phyloP scores from a whole-genome alignment of 2,797 vertebrate genomes.

The Gouania willdenowi region DNA sequence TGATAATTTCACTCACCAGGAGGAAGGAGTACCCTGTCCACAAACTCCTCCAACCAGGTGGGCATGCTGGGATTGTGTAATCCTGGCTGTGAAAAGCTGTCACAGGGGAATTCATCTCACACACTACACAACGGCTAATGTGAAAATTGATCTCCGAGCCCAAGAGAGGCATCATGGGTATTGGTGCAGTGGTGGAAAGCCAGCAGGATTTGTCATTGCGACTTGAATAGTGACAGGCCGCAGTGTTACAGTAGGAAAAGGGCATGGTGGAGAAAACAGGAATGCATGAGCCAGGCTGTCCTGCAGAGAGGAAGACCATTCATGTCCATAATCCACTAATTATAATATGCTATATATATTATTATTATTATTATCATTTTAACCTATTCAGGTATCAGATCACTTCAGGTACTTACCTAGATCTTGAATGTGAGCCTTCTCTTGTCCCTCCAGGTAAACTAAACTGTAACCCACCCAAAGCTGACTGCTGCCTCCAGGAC shows the following conservation, averaged over 20 bases:
- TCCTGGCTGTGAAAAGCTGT: slow-evolving; percentile 88
- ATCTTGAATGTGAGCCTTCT: slow-evolving; percentile 84
- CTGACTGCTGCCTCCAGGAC: slow-evolving; percentile 73
- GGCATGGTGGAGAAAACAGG: slow-evolving; percentile 89
- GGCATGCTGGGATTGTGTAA: slow-evolving; percentile 72
- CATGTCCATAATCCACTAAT: too few species aligned
- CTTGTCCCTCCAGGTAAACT: slow-evolving; percentile 83
- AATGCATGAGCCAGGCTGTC: slow-evolving; percentile 89
- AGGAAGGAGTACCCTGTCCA: slow-evolving; percentile 91
- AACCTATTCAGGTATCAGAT: too few species aligned
- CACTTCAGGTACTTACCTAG: too few species aligned
- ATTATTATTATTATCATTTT: too few species aligned
- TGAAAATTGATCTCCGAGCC: slow-evolving; percentile 75
- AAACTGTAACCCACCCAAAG: slow-evolving; percentile 87
- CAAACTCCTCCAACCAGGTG: slow-evolving; percentile 80
- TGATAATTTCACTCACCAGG: slow-evolving; percentile 75
- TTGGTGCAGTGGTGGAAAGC: slow-evolving; percentile 80
- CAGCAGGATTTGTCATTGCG: slow-evolving; percentile 91
- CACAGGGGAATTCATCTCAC: slow-evolving; percentile 72
- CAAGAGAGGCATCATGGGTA: slow-evolving; percentile 72
- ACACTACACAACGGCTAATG: slow-evolving; percentile 88
- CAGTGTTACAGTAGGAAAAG: slow-evolving; percentile 85
- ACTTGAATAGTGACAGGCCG: slow-evolving; percentile 81
- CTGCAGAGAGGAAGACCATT: slow-evolving; percentile 57
- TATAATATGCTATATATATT: too few species aligned